phyloP scores from a whole-genome alignment of 1,140 invertebrate genomes.

The Eupristina koningsbergeri region DNA sequence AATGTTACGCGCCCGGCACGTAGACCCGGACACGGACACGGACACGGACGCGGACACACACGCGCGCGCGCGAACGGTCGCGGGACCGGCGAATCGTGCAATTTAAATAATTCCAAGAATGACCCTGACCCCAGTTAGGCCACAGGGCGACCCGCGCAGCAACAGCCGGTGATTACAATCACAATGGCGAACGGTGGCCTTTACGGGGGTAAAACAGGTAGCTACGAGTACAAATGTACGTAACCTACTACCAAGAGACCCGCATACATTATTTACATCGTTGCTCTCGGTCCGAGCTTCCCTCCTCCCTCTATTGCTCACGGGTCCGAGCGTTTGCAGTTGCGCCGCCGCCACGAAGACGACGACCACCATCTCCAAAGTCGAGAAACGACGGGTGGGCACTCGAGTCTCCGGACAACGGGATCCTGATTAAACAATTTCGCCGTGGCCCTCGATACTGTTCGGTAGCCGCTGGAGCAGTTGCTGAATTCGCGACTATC shows the following conservation, averaged over 20 bases:
- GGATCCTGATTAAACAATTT: conserved; percentile 49
- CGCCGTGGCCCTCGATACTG: conserved; percentile 20
- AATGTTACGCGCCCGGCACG: conserved; percentile 28
- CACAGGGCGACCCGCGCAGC: conserved; percentile 56
- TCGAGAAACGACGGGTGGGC: conserved; percentile 47
- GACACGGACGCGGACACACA: background rate
- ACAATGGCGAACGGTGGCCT: conserved; percentile 59
- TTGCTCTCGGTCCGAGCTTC: background rate
- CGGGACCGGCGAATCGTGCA: conserved; percentile 53
- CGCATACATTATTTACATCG: conserved; percentile 47
- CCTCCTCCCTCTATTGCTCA: background rate
- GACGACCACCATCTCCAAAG: background rate
- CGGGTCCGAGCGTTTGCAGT: background rate
- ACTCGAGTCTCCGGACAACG: conserved; percentile 22
- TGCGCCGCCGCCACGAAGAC: background rate
- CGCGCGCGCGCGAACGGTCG: conserved; percentile 1
- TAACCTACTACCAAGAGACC: conserved; percentile 41
- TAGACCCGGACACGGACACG: background rate
- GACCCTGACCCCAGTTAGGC: conserved; percentile 62
- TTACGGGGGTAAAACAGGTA: conserved; percentile 65
- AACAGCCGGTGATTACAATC: conserved; percentile 61
- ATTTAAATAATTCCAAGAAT: conserved; percentile 64
- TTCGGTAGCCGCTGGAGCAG: background rate
- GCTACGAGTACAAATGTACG: conserved; percentile 54
- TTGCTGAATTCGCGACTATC: background rate